These are phyloP conservation scores for Thecophora atra DNA, from an alignment of 2,888 invertebrate species.

Conservation along the genomic window DNA sequence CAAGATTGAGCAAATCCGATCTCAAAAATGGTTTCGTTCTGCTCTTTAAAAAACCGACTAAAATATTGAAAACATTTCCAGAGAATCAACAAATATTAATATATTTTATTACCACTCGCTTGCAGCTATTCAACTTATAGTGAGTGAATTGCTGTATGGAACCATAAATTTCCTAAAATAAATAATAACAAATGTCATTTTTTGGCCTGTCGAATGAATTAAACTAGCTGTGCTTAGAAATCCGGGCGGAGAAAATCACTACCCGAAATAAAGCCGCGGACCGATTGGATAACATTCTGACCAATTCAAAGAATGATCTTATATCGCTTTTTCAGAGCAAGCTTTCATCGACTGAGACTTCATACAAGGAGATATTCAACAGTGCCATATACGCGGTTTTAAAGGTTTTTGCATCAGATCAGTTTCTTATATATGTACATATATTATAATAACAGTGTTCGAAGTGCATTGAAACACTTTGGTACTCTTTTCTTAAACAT, in stretches of 20 bases:
- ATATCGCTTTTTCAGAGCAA: constrained; percentile 45
- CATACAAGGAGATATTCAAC: constrained; percentile 54
- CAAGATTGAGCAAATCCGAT: too few relatives aligned
- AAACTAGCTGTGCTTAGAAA: constrained; percentile 50
- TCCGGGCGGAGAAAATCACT: constrained; percentile 53
- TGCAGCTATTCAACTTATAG: too few relatives aligned
- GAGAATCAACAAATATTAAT: too few relatives aligned
- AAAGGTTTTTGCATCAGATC: constrained; percentile 49
- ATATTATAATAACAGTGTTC: constrained; percentile 40
- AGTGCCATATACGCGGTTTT: constrained; percentile 52
- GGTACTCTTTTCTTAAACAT: constrained; percentile 55
- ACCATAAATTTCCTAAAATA: background rate
- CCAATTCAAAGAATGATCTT: constrained; percentile 50
- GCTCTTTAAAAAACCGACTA: too few relatives aligned
- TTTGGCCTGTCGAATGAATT: constrained; percentile 45
- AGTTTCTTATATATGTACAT: too few relatives aligned
- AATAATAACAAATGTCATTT: background rate
- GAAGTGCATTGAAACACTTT: constrained; percentile 52
- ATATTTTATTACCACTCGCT: too few relatives aligned
- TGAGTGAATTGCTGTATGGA: background rate
- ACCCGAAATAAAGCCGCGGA: constrained; percentile 57
- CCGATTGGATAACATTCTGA: constrained; percentile 53
- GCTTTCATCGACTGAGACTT: constrained; percentile 41
- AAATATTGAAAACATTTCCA: too few relatives aligned
- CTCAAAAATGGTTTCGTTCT: too few relatives aligned